These are phyloP conservation scores for Gorsachius magnificus DNA, from an alignment of 2,797 vertebrate genomes.

Conservation along the genomic window DNA sequence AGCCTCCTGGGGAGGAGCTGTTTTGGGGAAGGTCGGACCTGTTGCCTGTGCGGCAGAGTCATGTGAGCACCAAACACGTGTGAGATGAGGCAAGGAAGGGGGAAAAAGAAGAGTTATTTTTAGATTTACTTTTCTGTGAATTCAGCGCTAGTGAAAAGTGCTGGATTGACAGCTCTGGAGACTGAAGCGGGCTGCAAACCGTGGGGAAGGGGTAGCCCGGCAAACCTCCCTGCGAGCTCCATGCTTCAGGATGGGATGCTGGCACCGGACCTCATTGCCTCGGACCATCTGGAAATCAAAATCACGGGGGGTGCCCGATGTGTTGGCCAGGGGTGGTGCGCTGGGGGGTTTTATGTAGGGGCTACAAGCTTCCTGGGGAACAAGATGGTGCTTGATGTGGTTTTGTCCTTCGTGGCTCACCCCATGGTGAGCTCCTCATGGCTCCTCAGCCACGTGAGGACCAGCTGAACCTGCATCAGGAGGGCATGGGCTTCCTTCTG, in stretches of 20 bases:
- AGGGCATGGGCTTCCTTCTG: neutral
- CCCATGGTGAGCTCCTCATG: neutral
- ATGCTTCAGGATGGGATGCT: neutral
- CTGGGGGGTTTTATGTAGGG: neutral
- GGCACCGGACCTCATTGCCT: neutral
- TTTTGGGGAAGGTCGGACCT: neutral
- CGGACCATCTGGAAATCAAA: neutral
- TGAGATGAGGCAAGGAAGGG: conserved; percentile 29
- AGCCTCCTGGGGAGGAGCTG: neutral
- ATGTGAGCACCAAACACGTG: neutral
- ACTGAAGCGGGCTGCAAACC: neutral
- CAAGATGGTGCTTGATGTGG: neutral
- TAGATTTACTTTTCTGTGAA: conserved; percentile 59
- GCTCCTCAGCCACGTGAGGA: rapidly evolving
- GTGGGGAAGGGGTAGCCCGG: neutral
- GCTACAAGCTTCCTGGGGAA: neutral
- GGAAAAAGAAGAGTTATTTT: conserved; percentile 34
- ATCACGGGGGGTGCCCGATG: rapidly evolving
- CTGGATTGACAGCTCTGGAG: conserved; percentile 46
- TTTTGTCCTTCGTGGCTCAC: rapidly evolving
- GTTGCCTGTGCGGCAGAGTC: conserved; percentile 17
- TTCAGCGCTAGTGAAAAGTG: conserved; percentile 35
- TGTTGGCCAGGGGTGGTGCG: neutral
- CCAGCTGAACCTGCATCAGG: neutral
- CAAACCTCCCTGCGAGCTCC: neutral